A percentile compares a stretch with the other conserved stretches of the same genome.
Evolutionary conservation across 2,113 vertebrate genomes (phyloP).

Genomic region (Tyto alba): DNA sequence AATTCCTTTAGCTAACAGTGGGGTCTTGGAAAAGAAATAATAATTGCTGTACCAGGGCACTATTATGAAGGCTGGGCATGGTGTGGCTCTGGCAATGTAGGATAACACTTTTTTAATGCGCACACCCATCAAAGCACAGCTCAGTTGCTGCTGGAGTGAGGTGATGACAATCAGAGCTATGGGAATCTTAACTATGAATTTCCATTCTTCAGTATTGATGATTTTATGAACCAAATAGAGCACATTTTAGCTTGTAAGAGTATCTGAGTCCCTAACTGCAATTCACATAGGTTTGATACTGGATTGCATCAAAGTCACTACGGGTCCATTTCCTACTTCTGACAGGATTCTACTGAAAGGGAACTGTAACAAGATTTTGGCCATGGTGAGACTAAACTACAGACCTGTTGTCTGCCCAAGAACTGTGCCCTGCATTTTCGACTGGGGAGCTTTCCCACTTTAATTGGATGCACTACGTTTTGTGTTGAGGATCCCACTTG

Average conservation of each 20-base stretch:
- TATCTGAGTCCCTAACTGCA: background rate
- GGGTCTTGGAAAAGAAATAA: constrained; percentile 15
- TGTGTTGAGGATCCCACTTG: background rate
- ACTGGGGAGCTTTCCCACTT: background rate
- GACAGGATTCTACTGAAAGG: background rate
- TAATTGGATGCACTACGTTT: background rate
- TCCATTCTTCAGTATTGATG: background rate
- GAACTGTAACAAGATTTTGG: background rate
- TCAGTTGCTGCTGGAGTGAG: background rate
- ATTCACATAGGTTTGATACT: background rate
- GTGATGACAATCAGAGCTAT: background rate
- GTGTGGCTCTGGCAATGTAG: background rate
- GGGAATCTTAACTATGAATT: background rate
- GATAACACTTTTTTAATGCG: background rate
- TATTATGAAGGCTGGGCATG: background rate
- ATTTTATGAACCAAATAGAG: background rate
- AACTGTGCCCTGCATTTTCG: background rate
- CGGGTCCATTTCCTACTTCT: background rate
- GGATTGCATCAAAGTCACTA: background rate
- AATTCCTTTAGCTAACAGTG: constrained; percentile 10
- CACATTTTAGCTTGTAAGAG: background rate
- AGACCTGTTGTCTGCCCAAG: background rate
- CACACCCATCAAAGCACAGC: background rate
- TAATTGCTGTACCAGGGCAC: background rate
- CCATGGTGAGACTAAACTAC: background rate